Conservation (phyloP, 2,888 invertebrate genomes). For the Cephus sareptanus region DNA sequence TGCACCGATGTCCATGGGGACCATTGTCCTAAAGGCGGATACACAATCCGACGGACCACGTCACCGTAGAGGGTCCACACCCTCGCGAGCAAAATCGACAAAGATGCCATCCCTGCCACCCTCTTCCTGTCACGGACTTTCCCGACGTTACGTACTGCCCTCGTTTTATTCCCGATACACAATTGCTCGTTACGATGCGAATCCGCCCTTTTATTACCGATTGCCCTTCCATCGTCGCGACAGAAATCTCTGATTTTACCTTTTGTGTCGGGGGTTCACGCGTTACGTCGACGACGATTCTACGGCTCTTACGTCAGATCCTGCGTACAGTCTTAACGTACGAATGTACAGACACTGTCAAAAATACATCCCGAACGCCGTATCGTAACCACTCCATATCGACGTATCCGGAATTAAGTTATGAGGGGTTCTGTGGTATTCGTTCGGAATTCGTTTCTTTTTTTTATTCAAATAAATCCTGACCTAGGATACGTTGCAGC, state of each 20-base stretch:
- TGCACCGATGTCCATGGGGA: neutral
- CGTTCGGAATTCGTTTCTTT: too few species aligned
- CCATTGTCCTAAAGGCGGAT: neutral
- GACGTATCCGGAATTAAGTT: neutral
- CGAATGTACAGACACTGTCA: neutral
- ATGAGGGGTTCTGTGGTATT: too few species aligned
- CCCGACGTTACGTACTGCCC: neutral
- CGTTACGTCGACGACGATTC: neutral
- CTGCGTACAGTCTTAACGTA: neutral
- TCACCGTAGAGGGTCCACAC: neutral
- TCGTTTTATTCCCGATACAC: constrained; percentile 11
- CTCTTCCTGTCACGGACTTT: neutral
- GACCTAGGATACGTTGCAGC: neutral
- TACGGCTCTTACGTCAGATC: neutral
- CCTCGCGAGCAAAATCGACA: neutral
- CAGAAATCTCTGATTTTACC: constrained; percentile 31
- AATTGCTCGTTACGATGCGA: constrained; percentile 28
- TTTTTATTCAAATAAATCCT: neutral
- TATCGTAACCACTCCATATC: neutral
- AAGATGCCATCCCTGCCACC: neutral
- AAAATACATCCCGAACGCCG: neutral
- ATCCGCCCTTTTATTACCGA: constrained; percentile 38
- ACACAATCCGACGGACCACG: neutral
- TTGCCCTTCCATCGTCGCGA: constrained; percentile 23
- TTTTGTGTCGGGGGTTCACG: neutral